phyloP scores from a whole-genome alignment of 2,797 vertebrate species.

The Alfaro cultratus region DNA sequence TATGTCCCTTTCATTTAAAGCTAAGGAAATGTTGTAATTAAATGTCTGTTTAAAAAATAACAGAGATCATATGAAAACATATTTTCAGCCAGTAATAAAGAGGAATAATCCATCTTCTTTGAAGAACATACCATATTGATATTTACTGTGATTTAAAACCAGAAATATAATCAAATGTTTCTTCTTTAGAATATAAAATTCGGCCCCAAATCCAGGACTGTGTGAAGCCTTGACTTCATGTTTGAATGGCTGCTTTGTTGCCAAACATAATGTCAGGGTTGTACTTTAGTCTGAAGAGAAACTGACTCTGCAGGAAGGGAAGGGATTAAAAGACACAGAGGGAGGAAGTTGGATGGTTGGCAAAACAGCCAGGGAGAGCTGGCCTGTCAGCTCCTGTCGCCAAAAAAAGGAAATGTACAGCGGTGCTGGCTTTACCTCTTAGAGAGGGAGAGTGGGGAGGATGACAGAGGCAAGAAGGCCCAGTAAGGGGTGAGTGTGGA shows the following conservation, averaged over 20 bases:
- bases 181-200: conserved; percentile 2
- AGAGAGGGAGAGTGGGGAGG: conserved; percentile 42
- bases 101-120: neutral
- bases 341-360: conserved; percentile 27
- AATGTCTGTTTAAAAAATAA: neutral
- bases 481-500: conserved; percentile 36
- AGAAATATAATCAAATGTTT: neutral
- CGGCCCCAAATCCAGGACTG: neutral
- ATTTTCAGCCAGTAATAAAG: neutral
- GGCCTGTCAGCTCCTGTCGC: conserved; percentile 64
- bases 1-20: neutral
- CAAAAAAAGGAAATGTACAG: conserved; percentile 62
- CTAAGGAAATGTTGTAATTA: neutral
- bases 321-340: conserved; percentile 22
- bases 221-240: conserved; percentile 23
- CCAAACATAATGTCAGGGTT: conserved; percentile 28
- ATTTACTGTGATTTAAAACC: neutral
- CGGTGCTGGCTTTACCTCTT: conserved; percentile 64
- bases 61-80: neutral
- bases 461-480: conserved; percentile 45
- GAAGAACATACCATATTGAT: neutral
- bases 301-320: conserved; percentile 21
- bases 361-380: conserved; percentile 49
- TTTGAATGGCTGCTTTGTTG: conserved; percentile 5
- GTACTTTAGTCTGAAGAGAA: conserved; percentile 29